Conservation (phyloP, 1,140 invertebrate genomes). For the Heterodera carotae region DNA sequence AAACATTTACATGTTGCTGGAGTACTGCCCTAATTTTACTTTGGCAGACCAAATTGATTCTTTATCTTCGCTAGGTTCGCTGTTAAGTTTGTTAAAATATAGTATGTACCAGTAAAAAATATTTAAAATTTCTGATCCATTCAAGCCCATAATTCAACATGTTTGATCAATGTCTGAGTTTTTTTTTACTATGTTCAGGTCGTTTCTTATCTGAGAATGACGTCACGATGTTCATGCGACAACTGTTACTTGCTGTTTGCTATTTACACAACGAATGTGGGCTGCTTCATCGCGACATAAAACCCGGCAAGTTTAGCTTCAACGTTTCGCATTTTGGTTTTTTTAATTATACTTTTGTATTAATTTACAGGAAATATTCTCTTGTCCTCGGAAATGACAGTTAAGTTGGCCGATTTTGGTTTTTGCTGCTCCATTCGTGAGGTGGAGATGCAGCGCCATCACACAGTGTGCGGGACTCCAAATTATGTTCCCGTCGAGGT, state of each 20-base stretch:
- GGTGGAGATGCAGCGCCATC: slow-evolving; percentile 23
- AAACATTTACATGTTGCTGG: slow-evolving; percentile 48
- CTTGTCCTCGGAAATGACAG: slow-evolving; percentile 35
- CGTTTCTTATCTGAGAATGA: slow-evolving; percentile 41
- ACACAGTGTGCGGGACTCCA: slow-evolving; percentile 45
- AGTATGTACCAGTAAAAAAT: not conserved
- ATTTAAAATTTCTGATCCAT: too few species aligned
- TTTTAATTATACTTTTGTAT: slow-evolving; percentile 22
- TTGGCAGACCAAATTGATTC: slow-evolving; percentile 45
- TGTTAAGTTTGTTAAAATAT: too few species aligned
- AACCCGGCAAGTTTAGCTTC: not conserved
- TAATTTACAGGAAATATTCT: slow-evolving; percentile 49
- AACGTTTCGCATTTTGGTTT: not conserved
- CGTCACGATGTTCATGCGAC: slow-evolving; percentile 45
- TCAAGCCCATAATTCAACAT: too few species aligned
- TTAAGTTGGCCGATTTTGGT: slow-evolving; percentile 49
- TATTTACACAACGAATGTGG: slow-evolving; percentile 47
- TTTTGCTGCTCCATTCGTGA: slow-evolving; percentile 47
- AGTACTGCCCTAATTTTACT: slow-evolving; percentile 48
- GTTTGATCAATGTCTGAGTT: slow-evolving; percentile 9
- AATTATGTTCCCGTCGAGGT: slow-evolving; percentile 47
- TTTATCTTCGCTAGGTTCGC: not conserved
- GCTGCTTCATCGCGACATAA: slow-evolving; percentile 36
- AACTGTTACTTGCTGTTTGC: slow-evolving; percentile 42
- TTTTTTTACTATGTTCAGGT: slow-evolving; percentile 39